These are phyloP conservation scores for Agelastica alni DNA, from an alignment of 2,888 invertebrate genomes.

Conservation along the genomic window DNA sequence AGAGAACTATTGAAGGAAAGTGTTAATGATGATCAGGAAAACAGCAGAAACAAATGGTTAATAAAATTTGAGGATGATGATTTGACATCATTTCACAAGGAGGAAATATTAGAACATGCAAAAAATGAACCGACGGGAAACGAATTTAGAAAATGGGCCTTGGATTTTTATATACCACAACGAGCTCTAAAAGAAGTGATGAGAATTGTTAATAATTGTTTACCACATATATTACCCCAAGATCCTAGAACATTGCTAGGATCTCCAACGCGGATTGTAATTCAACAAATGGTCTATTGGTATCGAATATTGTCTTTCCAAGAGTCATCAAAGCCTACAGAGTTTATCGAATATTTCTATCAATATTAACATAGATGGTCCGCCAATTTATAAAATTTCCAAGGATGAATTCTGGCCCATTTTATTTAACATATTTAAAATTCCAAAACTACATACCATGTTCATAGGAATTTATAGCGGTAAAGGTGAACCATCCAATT, in stretches of 20 bases:
- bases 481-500: constrained; percentile 7
- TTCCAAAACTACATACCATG: constrained; percentile 11
- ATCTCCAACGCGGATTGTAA: constrained; percentile 9
- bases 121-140: too few relatives aligned
- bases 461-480: constrained; percentile 19
- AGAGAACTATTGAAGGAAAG: too few relatives aligned
- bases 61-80: too few relatives aligned
- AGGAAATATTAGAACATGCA: too few relatives aligned
- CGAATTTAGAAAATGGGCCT: constrained; percentile 12
- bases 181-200: constrained; percentile 12
- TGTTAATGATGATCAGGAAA: too few relatives aligned
- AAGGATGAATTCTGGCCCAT: constrained; percentile 23
- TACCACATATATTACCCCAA: constrained; percentile 10
- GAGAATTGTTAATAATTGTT: not conserved
- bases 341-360: constrained; percentile 3
- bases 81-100: too few relatives aligned
- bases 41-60: too few relatives aligned
- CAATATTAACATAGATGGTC: constrained; percentile 19
- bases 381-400: constrained; percentile 19
- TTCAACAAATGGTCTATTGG: constrained; percentile 12
- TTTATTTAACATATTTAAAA: constrained; percentile 16
- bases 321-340: constrained; percentile 3
- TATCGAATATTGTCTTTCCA: not conserved
- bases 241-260: constrained; percentile 13
- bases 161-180: constrained; percentile 14